Evolutionary conservation across 2,888 invertebrate species (phyloP).

Genomic region (Drosophila borealis): DNA sequence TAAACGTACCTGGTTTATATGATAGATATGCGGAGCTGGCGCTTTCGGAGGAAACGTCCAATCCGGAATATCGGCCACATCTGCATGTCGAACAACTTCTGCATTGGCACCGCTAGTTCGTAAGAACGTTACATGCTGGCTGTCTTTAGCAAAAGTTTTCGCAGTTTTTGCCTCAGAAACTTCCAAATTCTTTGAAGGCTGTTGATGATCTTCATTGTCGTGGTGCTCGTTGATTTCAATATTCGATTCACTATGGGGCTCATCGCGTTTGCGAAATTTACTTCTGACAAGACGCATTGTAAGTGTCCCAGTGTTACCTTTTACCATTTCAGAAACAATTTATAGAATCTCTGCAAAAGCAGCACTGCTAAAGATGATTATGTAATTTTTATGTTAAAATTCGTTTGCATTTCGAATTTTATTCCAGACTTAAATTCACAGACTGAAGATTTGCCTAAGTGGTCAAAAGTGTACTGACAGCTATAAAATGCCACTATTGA

Average conservation of each 20-base stretch:
- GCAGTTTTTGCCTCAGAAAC: constrained; percentile 25
- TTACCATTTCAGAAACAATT: constrained; percentile 87
- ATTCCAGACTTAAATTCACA: constrained; percentile 25
- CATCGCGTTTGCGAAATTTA: constrained; percentile 94
- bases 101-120: constrained; percentile 63
- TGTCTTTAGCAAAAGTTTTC: constrained; percentile 47
- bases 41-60: constrained; percentile 94
- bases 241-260: constrained; percentile 86
- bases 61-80: constrained; percentile 85
- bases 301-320: constrained; percentile 93
- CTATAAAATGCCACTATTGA: not conserved
- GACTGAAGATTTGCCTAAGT: constrained; percentile 5
- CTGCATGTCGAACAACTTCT: constrained; percentile 60
- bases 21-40: constrained; percentile 89
- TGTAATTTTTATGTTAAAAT: constrained; percentile 38
- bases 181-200: not conserved
- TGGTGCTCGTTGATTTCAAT: constrained; percentile 22
- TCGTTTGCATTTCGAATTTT: constrained; percentile 6
- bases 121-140: constrained; percentile 67
- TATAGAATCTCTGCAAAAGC: constrained; percentile 13
- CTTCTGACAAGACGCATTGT: constrained; percentile 96
- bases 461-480: constrained; percentile 13
- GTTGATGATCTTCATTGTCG: constrained; percentile 12
- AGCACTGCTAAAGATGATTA: constrained; percentile 28
- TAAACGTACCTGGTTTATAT: constrained; percentile 89